Evolutionary conservation across 2,888 invertebrate species (phyloP).

Genomic region (Drosophila monieri): DNA sequence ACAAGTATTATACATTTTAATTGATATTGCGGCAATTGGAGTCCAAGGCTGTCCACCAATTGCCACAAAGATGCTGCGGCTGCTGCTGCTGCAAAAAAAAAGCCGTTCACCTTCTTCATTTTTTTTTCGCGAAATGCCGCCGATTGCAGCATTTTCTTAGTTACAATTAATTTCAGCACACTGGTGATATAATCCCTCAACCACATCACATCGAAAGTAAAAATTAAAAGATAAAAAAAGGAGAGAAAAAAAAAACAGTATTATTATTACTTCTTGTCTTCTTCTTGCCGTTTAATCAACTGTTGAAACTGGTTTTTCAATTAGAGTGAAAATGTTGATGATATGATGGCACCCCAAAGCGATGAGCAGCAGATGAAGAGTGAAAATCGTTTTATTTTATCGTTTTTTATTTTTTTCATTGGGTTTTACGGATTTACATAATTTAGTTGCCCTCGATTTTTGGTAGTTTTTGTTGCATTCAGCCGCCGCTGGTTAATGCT

Average conservation of each 20-base stretch:
- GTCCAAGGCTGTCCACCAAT: conserved; percentile 28
- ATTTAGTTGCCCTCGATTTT: conserved; percentile 71
- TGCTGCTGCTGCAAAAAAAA: conserved; percentile 36
- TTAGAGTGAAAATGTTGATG: conserved; percentile 77
- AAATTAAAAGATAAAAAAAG: not conserved
- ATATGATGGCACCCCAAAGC: conserved; percentile 56
- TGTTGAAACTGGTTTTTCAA: conserved; percentile 77
- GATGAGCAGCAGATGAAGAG: conserved; percentile 47
- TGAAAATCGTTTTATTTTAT: conserved; percentile 67
- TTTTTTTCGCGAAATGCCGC: conserved; percentile 43
- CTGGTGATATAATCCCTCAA: conserved; percentile 67
- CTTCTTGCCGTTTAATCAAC: conserved; percentile 63
- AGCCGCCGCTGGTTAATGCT: conserved; percentile 33
- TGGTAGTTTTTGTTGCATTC: conserved; percentile 14
- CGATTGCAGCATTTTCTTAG: conserved; percentile 56
- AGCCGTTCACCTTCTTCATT: conserved; percentile 63
- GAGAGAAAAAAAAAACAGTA: conserved; percentile 27
- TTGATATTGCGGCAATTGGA: conserved; percentile 45
- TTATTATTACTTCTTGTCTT: conserved; percentile 56
- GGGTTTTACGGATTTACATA: conserved; percentile 65
- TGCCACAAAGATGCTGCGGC: conserved; percentile 47
- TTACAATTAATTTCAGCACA: conserved; percentile 66
- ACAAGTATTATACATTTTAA: conserved; percentile 56
- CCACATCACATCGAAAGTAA: conserved; percentile 30
- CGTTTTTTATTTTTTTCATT: conserved; percentile 34